Base-by-base conservation (phyloP, 2,888 invertebrate species). In the Eilema griseolum region DNA sequence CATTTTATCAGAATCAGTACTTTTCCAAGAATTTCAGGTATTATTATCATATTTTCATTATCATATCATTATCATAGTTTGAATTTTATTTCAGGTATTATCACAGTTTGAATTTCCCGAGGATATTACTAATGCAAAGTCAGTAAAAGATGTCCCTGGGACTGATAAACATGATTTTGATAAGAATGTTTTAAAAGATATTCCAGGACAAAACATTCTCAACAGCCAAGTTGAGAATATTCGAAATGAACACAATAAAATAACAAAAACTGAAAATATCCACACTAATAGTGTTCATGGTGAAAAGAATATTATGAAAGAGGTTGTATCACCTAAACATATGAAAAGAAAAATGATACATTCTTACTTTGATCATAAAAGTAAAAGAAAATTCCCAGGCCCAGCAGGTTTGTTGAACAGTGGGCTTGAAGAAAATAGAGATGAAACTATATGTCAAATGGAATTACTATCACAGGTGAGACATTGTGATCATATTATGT, bases 381-480 rank as follows among this genome's bases (percentile, higher is more conserved):
- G 83, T 63, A 94, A 95, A 81, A 88, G 95, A 77, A 95, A 95
- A 74, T 95, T 95, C 74, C 95, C 95, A 23, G 95, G 95, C 0
- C 95, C 95, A 26, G 95, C 95, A 61, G 95, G 95, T 0, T 79
- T 95, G 23, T 83, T 95, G n/a, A 89, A 88, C 69, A 90, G 91
- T 31, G 87, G 80, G 23, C 83, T 93, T 70, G 86, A 90, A 77
- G 89, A 91, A 70, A 87, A 86, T 61, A 88, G 87, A 66, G 90
- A 94, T 87, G 91, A 93, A 73, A 86, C 79, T 74, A 85, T 92
- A 75, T 88, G 90, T 73, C 90, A 92, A 62, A 88, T 95, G 73
- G 94, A 95, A 81, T 77, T 95, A 61, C 84, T 94, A 23, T 94
- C 95, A 70, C 95, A 95, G 92, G 95, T 95, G 87, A 69, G 52